A percentile compares a stretch with the other conserved stretches of the same genome.
Evolutionary conservation across 2,888 invertebrate species (phyloP).

Genomic region (Steinernema carpocapsae): DNA sequence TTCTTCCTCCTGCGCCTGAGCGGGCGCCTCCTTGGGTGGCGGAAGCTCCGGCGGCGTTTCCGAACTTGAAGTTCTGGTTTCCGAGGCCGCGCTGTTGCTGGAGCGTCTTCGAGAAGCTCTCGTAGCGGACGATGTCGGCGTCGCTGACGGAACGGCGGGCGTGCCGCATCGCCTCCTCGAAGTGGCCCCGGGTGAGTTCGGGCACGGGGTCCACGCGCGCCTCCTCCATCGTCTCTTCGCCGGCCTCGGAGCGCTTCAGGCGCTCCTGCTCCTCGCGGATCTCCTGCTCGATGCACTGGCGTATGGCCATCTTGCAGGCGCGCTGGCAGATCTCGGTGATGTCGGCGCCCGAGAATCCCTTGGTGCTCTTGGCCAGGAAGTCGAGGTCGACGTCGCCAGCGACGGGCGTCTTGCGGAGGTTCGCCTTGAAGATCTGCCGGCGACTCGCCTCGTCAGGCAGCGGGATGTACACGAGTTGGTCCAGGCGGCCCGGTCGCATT

Average conservation of each 20-base stretch:
- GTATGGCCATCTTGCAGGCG: conserved; percentile 36
- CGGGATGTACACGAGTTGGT: conserved; percentile 98
- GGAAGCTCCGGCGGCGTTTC: conserved; percentile 31
- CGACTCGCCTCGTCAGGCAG: conserved; percentile 33
- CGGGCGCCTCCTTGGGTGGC: conserved; percentile 24
- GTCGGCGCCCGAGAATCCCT: conserved; percentile 36
- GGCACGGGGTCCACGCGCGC: conserved; percentile 92
- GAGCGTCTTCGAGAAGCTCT: conserved; percentile 99
- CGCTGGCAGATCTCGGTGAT: conserved; percentile 37
- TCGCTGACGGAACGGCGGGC: conserved; percentile 88
- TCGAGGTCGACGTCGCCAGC: conserved; percentile 29
- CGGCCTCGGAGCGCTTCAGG: conserved; percentile 75
- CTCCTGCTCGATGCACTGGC: conserved; percentile 73
- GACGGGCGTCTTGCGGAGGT: conserved; percentile 22
- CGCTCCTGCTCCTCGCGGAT: conserved; percentile 87
- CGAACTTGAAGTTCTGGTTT: conserved; percentile 83
- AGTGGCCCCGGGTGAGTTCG: conserved; percentile 94
- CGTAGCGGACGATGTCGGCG: conserved; percentile 99
- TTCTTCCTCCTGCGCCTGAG: not conserved
- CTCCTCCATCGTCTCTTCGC: conserved; percentile 73
- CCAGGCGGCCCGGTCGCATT: conserved; percentile 92
- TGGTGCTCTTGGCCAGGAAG: conserved; percentile 24
- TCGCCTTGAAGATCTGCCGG: conserved; percentile 35
- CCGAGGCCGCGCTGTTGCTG: conserved; percentile 97
- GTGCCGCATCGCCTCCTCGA: conserved; percentile 79